These are phyloP conservation scores for Cyrtonyx montezumae DNA, from an alignment of 2,113 vertebrate species.

Conservation along the genomic window DNA sequence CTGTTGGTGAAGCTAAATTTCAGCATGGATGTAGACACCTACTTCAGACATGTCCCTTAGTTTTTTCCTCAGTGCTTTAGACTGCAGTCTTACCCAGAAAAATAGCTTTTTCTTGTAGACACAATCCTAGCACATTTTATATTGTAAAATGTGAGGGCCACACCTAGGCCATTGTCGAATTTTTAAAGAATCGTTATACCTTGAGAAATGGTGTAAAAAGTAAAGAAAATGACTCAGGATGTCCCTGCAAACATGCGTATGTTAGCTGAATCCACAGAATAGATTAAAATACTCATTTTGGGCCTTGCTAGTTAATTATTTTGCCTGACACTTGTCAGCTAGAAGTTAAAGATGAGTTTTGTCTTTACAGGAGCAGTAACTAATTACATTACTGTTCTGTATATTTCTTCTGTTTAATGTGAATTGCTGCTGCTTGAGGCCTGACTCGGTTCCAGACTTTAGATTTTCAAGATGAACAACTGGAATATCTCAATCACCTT, in stretches of 20 bases:
- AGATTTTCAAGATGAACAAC: neutral
- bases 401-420: neutral
- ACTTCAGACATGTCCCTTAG: neutral
- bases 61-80: neutral
- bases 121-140: neutral
- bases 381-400: neutral
- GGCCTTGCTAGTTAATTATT: neutral
- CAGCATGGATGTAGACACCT: fast-evolving
- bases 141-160: neutral
- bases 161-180: neutral
- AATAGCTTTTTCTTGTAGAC: neutral
- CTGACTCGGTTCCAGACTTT: neutral
- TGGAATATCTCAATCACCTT: neutral
- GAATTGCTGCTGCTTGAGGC: neutral
- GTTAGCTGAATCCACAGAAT: neutral
- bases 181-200: neutral
- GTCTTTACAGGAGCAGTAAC: neutral
- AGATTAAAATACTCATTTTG: neutral
- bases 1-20: neutral
- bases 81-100: neutral
- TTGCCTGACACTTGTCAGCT: neutral
- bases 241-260: fast-evolving
- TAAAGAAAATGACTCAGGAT: neutral
- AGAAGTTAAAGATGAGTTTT: neutral
- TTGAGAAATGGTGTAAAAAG: neutral